Evolutionary conservation across 2,113 vertebrate genomes (phyloP).

Genomic region (Notechis scutatus): DNA sequence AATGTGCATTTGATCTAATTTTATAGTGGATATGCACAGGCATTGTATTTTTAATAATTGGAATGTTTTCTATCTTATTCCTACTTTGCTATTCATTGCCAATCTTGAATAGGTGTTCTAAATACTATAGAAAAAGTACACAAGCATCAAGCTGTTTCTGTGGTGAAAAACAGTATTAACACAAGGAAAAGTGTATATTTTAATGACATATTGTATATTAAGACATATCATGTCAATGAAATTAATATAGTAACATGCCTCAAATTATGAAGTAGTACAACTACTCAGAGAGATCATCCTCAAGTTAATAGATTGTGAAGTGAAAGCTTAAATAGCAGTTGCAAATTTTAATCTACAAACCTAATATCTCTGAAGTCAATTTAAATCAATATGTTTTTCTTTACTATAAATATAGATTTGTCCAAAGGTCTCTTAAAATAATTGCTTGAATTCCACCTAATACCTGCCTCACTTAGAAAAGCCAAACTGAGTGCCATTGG

Average conservation of each 20-base stretch:
- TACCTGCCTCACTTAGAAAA: not conserved
- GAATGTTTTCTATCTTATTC: not conserved
- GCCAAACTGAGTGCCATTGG: not conserved
- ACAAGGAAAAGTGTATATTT: not conserved
- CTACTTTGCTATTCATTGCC: not conserved
- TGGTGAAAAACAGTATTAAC: not conserved
- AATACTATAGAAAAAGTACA: not conserved
- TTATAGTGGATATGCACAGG: not conserved
- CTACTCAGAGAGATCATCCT: not conserved
- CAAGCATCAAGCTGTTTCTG: not conserved
- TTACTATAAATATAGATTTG: not conserved
- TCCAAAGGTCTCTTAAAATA: conserved; percentile 13
- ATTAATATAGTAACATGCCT: not conserved
- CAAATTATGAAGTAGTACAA: not conserved
- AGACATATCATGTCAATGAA: not conserved
- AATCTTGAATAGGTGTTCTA: not conserved
- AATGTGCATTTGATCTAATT: not conserved
- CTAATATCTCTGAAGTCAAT: not conserved
- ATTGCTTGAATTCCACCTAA: not conserved
- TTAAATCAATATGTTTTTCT: not conserved
- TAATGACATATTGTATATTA: not conserved
- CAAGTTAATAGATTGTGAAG: not conserved
- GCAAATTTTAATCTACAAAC: not conserved
- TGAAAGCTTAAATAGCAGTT: not conserved
- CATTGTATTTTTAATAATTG: not conserved